Evolutionary conservation across 2,888 invertebrate genomes (phyloP), one percentile per base, ranked within the genome.

Genomic region (Pherbina coryleti): DNA sequence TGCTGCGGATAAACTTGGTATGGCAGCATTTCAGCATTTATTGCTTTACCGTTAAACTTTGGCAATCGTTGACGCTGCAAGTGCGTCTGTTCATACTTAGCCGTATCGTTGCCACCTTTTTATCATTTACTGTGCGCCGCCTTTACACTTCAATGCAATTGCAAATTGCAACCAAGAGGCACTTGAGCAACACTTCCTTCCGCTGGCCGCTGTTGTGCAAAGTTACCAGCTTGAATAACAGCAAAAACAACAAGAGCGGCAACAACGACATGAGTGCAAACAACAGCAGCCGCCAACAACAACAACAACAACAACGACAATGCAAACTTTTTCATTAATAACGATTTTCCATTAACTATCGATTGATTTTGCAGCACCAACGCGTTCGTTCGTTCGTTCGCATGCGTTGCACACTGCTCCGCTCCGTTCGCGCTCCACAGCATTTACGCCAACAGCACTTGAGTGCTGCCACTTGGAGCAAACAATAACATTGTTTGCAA

Each of bases 301-400:
- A n/a, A n/a, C n/a, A n/a, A n/a, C 66, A 57, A 25, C 57, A 72
- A 81, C 57, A 25, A 25, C 31, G 9, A 55, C 67, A 67, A n/a
- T 44, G 62, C 44, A 84, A 88, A 88, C 80, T 88, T 88, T 85
- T 88, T 88, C 89, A 89, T 89, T 88, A 88, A 89, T 89, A 88
- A 89, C 87, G 88, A 89, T 89, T 88, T 89, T 88, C 89, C 89
- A 88, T 88, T 89, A 88, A 89, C 87, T 87, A 88, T 88, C 89
- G 88, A 89, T 89, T 89, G 88, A 88, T 88, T 88, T 87, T 83
- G 84, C 84, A 84, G 84, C 85, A 84, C 78, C 76, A 66, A 53
- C 75, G 66, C 53, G 75, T 66, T 55, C 66, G n/a, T n/a, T n/a
- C n/a, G n/a, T n/a, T n/a, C n/a, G n/a, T n/a, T n/a, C n/a, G 55